Evolutionary conservation across 2,888 invertebrate genomes (phyloP), one percentile per base, ranked within the genome.

Genomic region (Agrotis puta): DNA sequence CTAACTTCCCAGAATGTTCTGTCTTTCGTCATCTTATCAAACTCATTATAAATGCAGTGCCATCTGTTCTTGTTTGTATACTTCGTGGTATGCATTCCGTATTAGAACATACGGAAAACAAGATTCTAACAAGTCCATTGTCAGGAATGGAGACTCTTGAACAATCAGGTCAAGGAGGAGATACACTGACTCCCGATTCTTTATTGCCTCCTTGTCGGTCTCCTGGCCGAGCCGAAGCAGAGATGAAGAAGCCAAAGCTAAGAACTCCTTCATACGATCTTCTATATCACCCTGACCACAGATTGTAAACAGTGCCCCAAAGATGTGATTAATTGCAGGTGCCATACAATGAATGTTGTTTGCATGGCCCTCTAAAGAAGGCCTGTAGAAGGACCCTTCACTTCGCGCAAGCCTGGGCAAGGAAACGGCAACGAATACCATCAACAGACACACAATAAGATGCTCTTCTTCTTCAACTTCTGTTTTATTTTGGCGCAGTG

Each of bases 331-430:
- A 51, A 99, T 98, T 0, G 99, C 99, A 57, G 98, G 97, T 1
- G 99, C 99, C 97, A 99, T 98, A 90, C 99, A 99, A 92, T 99
- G 99, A 77, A 99, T 99, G 92, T 99, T 99, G 94, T 99, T 99
- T n/a, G 98, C 98, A 91, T 99, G 99, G 0, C 99, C 99, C 95
- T 98, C 98, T 71, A 98, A 95, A 1, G 98, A 98, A 0, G 98
- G 98, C 72, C 98, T 97, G 90, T 98, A 98, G 87, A 98, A 98
- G 0, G 99, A 98, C 66, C 97, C 97, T 74, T 99, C 99, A 86
- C 97, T 98, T 73, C 98, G 97, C 2, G 99, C 99, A 63, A 99
- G 96, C 92, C 99, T 98, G 2, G 99, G 99, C 85, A 99, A 98
- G 0, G 99, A 99, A 20, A 99, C 99, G 0, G 99, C 99, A 0